A percentile compares a stretch with the other conserved stretches of the same genome.
Evolutionary conservation across 2,113 vertebrate genomes (phyloP).

Genomic region (Spea bombifrons): DNA sequence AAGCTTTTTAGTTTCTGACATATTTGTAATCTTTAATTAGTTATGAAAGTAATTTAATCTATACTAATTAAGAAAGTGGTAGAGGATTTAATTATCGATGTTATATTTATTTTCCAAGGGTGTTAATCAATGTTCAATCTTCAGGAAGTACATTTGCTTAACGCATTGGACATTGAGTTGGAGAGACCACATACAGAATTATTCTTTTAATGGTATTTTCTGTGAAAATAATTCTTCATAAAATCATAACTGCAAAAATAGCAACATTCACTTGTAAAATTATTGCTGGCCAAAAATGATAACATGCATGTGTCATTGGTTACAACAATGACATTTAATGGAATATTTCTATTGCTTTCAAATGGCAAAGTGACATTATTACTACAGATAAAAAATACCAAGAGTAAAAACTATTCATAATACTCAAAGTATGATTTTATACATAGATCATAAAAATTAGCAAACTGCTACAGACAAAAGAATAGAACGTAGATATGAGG

Average conservation of each 20-base stretch:
- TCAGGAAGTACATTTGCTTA: background rate
- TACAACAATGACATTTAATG: too few species aligned
- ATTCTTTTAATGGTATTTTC: background rate
- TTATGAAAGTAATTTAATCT: conserved; percentile 14
- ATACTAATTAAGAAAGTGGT: conserved; percentile 1
- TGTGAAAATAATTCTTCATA: background rate
- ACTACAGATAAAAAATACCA: too few species aligned
- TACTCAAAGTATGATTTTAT: too few species aligned
- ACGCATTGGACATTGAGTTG: background rate
- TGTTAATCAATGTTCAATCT: conserved; percentile 2
- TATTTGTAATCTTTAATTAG: conserved; percentile 22
- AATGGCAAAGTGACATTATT: too few species aligned
- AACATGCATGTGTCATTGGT: too few species aligned
- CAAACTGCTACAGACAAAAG: too few species aligned
- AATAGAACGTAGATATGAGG: too few species aligned
- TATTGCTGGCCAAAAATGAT: too few species aligned
- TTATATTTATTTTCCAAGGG: background rate
- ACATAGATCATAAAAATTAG: too few species aligned
- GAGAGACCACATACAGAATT: background rate
- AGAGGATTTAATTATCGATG: background rate
- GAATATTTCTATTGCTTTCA: too few species aligned
- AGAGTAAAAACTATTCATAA: too few species aligned
- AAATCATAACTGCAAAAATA: background rate
- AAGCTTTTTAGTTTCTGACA: background rate
- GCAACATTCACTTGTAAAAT: too few species aligned